These are phyloP conservation scores for Caenorhabditis afra DNA, from an alignment of 2,888 invertebrate genomes.

Conservation along the genomic window DNA sequence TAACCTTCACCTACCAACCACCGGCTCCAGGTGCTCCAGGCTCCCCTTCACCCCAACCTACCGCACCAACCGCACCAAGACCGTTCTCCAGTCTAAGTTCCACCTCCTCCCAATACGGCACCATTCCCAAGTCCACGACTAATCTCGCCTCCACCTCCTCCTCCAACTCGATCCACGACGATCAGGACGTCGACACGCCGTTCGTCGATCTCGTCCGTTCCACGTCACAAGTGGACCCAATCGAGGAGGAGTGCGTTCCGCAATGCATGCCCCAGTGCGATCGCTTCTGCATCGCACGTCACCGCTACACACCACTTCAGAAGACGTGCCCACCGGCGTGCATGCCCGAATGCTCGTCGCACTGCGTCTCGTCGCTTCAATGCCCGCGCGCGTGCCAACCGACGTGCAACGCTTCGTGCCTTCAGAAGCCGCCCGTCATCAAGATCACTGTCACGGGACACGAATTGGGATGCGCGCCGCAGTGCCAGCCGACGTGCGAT, in stretches of 20 bases:
- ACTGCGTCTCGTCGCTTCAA: conserved; percentile 41
- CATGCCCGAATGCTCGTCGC: conserved; percentile 41
- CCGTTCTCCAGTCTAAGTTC: no score
- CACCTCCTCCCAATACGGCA: conserved; percentile 34
- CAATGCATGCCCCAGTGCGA: conserved; percentile 57
- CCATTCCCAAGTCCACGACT: conserved; percentile 30
- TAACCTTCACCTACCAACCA: not conserved
- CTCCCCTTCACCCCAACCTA: no score
- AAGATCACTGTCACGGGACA: conserved; percentile 64
- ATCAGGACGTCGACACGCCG: conserved; percentile 37
- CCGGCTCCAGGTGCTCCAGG: conserved; percentile 14
- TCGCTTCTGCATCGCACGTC: conserved; percentile 44
- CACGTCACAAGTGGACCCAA: not conserved
- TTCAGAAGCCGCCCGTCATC: conserved; percentile 56
- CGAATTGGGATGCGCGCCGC: conserved; percentile 33
- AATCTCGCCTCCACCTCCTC: conserved; percentile 21
- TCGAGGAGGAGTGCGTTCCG: conserved; percentile 53
- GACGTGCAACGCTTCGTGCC: conserved; percentile 45
- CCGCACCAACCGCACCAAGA: not conserved
- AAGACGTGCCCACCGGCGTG: conserved; percentile 45
- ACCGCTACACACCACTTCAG: conserved; percentile 35
- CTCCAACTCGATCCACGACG: conserved; percentile 18
- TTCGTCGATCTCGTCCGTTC: conserved; percentile 39
- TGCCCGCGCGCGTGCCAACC: conserved; percentile 52
- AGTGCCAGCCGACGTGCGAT: conserved; percentile 31